Evolutionary conservation across 1,140 invertebrate species (phyloP), one percentile per base, ranked within the genome.

Genomic region (Drosophila sproati): DNA sequence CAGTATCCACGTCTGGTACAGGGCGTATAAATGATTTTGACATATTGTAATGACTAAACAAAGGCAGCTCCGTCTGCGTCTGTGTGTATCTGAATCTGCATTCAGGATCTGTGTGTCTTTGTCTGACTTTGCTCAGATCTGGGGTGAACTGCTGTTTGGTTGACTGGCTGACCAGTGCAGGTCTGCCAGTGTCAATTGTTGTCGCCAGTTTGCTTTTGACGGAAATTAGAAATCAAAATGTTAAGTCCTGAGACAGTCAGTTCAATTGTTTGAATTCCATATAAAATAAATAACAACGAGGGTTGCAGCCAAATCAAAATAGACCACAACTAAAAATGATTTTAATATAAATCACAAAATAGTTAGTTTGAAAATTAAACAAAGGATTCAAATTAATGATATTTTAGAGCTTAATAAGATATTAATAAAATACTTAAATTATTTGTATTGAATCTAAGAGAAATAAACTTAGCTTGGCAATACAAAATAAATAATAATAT

Each of bases 1-100:
- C 8, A 66, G 41, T 4, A 29, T 47, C 37, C 10, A 35, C 35
- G 52, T 60, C 37, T 55, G 32, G 63, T 43, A 43, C 54, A 56
- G 61, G 37, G 55, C 50, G 61, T 76, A 55, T 80, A 59, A 77
- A 77, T 79, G 77, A 79, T 73, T 77, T 63, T 77, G 77, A 77
- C 77, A 73, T 77, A 73, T 79, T 77, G 74, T 77, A 73, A 77
- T 79, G 77, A 79, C 63, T 68, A 78, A 78, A 78, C 73, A 78
- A 78, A 78, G 77, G 62, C 68, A 51, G 3, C 47, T 37, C 20
- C 28, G 32, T 56, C 51, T 57, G n/a, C 52, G 32, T 68, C 5
- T n/a, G 29, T 32, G 29, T 55, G 32, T 12, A 32, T 60, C 28
- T 34, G 39, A 3, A 41, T n/a, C 39, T 54, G 31, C 43, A 6